Percentiles rank a stretch among this genome's conserved stretches.
Evolutionary conservation across 1,140 invertebrate genomes (phyloP).

Genomic region (Diorhabda carinulata): DNA sequence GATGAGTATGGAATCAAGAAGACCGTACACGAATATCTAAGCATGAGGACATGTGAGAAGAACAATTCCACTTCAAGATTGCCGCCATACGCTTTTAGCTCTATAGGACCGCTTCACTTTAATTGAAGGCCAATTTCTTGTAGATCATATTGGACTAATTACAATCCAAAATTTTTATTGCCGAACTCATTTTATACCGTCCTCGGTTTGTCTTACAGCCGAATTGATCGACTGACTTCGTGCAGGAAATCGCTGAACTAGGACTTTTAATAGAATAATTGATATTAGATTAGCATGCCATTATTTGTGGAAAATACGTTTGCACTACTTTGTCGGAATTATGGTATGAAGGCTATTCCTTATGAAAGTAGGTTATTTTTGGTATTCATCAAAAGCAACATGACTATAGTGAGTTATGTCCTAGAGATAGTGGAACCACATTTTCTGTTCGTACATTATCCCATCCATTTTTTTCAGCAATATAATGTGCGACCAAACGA

Average conservation of each 20-base stretch:
- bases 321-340: conserved; percentile 25
- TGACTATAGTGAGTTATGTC: conserved; percentile 15
- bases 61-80: no score
- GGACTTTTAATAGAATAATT: conserved; percentile 28
- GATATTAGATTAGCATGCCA: conserved; percentile 32
- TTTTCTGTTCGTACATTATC: conserved; percentile 6
- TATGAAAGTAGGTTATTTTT: conserved; percentile 16
- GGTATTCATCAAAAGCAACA: conserved; percentile 19
- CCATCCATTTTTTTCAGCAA: not conserved
- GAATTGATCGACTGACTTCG: conserved; percentile 7
- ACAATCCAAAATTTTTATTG: no score
- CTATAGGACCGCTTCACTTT: no score
- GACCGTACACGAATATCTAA: no score
- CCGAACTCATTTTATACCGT: no score
- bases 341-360: conserved; percentile 19
- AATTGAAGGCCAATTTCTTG: no score
- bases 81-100: no score
- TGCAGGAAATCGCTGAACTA: conserved; percentile 15
- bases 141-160: no score
- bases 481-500: not conserved
- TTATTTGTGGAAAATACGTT: conserved; percentile 28
- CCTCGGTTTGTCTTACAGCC: no score
- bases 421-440: conserved; percentile 17
- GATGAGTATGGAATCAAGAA: no score
- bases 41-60: no score